Conservation (phyloP, 2,113 vertebrate species). For the Ploceus nigricollis region DNA sequence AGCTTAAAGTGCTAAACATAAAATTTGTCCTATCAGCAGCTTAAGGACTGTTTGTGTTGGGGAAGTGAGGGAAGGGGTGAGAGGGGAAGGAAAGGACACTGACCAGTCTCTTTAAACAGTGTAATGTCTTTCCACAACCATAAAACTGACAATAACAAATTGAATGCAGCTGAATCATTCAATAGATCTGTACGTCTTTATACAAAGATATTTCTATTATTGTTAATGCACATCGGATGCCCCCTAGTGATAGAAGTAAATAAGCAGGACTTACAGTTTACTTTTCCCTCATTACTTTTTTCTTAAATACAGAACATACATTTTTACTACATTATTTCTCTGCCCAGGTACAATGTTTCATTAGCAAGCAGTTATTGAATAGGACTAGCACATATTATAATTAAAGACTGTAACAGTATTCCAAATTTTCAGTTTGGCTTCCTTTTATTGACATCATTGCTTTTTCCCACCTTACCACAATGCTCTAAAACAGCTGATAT, state of each 20-base stretch:
- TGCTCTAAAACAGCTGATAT: neutral
- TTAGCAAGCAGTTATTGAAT: neutral
- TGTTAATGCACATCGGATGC: constrained; percentile 33
- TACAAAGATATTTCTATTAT: neutral
- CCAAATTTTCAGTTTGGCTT: neutral
- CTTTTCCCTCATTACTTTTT: neutral
- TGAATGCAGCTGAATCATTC: neutral
- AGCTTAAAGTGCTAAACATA: neutral
- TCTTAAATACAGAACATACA: neutral
- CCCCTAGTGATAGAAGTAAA: constrained; percentile 66
- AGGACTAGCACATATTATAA: neutral
- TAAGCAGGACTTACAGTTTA: neutral
- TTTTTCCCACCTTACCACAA: neutral
- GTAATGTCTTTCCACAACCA: neutral
- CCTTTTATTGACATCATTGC: neutral
- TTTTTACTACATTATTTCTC: neutral
- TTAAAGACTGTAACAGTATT: neutral
- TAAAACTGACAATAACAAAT: neutral
- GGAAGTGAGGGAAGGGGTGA: neutral
- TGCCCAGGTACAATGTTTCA: neutral
- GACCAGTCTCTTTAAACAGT: neutral
- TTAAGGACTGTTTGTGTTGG: neutral
- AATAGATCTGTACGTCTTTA: neutral
- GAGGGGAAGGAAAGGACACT: neutral
- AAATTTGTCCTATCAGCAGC: neutral